A percentile compares a stretch with the other conserved stretches of the same genome.
Conservation (phyloP, 2,113 vertebrate species). For the Stomatorhinus ivindoensis region DNA sequence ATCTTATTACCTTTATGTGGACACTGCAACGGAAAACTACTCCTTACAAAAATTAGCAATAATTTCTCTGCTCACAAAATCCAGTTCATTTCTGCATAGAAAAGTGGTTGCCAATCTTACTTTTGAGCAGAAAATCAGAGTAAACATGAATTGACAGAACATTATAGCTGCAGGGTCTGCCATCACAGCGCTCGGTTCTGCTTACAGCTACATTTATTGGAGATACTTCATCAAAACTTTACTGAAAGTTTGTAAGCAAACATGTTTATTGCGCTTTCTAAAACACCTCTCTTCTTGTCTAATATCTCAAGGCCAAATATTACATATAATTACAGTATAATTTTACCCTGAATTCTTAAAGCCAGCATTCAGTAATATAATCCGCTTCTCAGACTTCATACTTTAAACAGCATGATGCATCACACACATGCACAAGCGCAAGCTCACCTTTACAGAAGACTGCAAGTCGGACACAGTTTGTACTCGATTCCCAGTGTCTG, state of each 20-base stretch:
- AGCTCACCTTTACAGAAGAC: constrained; percentile 87
- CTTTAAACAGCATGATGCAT: neutral
- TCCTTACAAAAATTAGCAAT: neutral
- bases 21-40: neutral
- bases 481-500: constrained; percentile 69
- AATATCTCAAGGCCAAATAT: neutral
- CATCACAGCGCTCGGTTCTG: neutral
- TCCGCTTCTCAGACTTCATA: neutral
- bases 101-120: neutral
- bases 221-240: neutral
- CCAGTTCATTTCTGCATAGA: neutral
- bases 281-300: neutral
- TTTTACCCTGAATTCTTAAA: neutral
- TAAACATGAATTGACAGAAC: neutral
- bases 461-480: constrained; percentile 79
- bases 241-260: neutral
- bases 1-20: neutral
- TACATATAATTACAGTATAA: neutral
- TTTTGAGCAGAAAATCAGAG: neutral
- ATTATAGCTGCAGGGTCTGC: neutral
- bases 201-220: neutral
- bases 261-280: neutral
- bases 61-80: neutral
- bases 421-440: neutral
- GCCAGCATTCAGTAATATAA: neutral